These are phyloP conservation scores for Scrobipalpa atriplicella DNA, from an alignment of 2,888 invertebrate genomes.

Conservation along the genomic window DNA sequence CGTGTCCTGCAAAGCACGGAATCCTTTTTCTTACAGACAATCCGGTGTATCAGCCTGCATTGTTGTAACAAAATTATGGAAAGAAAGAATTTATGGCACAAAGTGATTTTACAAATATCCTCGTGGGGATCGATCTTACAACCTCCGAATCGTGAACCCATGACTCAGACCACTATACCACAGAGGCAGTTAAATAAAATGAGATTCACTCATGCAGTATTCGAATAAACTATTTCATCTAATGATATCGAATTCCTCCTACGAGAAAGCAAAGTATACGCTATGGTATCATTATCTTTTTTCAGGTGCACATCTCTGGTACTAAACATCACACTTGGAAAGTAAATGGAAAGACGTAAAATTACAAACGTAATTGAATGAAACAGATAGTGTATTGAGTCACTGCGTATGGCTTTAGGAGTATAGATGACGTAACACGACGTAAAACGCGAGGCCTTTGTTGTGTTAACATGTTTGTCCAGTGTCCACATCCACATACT, in stretches of 20 bases:
- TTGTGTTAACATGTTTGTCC: conserved; percentile 34
- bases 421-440: conserved; percentile 48
- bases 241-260: conserved; percentile 1
- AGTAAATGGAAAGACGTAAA: not conserved
- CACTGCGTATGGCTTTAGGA: conserved; percentile 39
- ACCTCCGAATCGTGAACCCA: too few relatives aligned
- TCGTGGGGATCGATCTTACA: too few relatives aligned
- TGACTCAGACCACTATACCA: too few relatives aligned
- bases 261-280: not conserved
- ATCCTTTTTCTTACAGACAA: too few relatives aligned
- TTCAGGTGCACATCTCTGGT: not conserved
- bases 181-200: conserved; percentile 51
- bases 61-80: too few relatives aligned
- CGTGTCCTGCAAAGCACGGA: too few relatives aligned
- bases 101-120: too few relatives aligned
- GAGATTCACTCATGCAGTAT: conserved; percentile 38
- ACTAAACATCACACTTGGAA: not conserved
- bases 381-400: conserved; percentile 28
- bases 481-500: conserved; percentile 40
- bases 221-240: not conserved
- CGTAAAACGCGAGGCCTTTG: conserved; percentile 39
- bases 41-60: too few relatives aligned
- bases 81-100: too few relatives aligned
- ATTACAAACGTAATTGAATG: conserved; percentile 22
- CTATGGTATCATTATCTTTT: conserved; percentile 2